Evolutionary conservation across 2,797 vertebrate species (phyloP).

Genomic region (Gymnoscopelus microlampas): DNA sequence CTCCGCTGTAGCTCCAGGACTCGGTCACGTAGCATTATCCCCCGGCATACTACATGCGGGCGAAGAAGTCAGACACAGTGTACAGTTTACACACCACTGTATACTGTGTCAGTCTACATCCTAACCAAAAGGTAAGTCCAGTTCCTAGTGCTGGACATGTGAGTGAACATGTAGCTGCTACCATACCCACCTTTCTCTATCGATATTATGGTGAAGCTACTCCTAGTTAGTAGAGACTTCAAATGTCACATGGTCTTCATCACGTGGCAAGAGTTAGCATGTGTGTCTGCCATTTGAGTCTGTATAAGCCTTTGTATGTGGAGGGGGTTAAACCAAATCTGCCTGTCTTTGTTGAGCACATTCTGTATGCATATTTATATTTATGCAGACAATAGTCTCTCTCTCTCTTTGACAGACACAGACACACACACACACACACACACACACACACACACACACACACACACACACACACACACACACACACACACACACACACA

Average conservation of each 20-base stretch:
- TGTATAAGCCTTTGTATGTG: slow-evolving; percentile 2
- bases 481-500: slow-evolving; percentile 5
- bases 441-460: slow-evolving; percentile 3
- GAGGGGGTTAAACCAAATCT: slow-evolving; percentile 21
- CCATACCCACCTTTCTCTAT: no score
- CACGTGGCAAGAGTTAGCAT: not conserved
- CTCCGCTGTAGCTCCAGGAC: no score
- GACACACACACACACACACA: slow-evolving; percentile 16
- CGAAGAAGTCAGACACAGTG: no score
- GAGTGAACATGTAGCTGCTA: no score
- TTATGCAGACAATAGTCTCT: not conserved
- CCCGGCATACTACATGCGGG: no score
- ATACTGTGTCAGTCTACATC: no score
- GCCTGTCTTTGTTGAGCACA: slow-evolving; percentile 15
- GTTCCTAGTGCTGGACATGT: no score
- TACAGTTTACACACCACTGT: no score
- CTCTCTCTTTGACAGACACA: not conserved
- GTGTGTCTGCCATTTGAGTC: slow-evolving; percentile 1
- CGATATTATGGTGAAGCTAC: not conserved
- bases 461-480: slow-evolving; percentile 15
- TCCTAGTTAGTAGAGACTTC: not conserved
- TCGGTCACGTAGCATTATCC: no score
- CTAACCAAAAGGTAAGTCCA: no score
- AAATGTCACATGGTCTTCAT: slow-evolving; percentile 40
- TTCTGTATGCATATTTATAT: slow-evolving; percentile 1